phyloP scores from a whole-genome alignment of 1,140 invertebrate genomes.

The Eriocheir sinensis region DNA sequence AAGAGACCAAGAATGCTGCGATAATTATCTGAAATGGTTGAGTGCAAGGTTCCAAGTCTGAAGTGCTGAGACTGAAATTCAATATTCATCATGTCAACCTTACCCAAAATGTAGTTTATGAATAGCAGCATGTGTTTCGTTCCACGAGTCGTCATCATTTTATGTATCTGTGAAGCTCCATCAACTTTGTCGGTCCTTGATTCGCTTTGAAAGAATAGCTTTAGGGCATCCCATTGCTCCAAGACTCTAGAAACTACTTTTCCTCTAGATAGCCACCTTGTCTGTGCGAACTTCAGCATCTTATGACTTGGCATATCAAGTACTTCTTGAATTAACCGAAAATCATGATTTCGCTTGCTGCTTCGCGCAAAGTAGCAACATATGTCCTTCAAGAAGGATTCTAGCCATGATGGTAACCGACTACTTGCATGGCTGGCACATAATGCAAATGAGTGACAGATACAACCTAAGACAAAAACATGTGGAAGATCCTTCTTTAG shows the following conservation, averaged over 20 bases:
- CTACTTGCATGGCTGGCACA: slow-evolving; percentile 36
- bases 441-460: slow-evolving; percentile 42
- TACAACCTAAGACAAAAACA: slow-evolving; percentile 19
- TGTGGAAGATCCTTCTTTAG: slow-evolving; percentile 24
- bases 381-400: slow-evolving; percentile 28
- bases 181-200: too few species aligned
- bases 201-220: not conserved
- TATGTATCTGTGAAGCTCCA: too few species aligned
- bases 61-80: too few species aligned
- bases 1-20: not conserved
- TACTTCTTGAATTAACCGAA: slow-evolving; percentile 30
- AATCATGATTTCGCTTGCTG: slow-evolving; percentile 35
- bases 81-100: too few species aligned
- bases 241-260: not conserved
- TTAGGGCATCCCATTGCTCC: too few species aligned
- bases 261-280: slow-evolving; percentile 27
- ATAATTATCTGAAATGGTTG: too few species aligned
- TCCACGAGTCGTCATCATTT: too few species aligned
- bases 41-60: too few species aligned
- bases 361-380: slow-evolving; percentile 28
- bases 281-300: slow-evolving; percentile 27
- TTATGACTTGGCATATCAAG: slow-evolving; percentile 10
- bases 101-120: too few species aligned
- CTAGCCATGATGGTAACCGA: not conserved
- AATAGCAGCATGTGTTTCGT: too few species aligned